Conservation (phyloP, 2,888 invertebrate genomes). For the Vannuccia rotundouncinata region DNA sequence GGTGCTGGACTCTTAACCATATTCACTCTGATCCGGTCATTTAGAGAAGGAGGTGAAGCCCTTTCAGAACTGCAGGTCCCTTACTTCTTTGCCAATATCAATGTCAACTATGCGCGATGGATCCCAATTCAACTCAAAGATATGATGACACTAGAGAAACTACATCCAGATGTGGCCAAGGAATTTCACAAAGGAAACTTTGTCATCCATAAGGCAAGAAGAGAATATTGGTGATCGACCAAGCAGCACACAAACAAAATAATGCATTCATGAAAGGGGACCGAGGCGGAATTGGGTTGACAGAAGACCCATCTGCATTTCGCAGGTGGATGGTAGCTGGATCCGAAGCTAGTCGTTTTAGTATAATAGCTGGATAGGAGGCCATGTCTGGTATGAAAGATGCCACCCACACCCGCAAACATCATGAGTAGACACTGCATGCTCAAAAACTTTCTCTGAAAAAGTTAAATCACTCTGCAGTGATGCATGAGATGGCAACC, state of each 20-base stretch:
- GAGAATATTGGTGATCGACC: conserved; percentile 43
- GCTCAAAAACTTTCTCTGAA: conserved; percentile 39
- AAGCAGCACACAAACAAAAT: conserved; percentile 44
- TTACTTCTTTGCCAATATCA: conserved; percentile 42
- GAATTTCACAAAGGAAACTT: conserved; percentile 43
- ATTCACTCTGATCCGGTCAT: neutral
- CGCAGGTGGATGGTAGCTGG: conserved; percentile 44
- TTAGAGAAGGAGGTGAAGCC: conserved; percentile 14
- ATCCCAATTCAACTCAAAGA: conserved; percentile 43
- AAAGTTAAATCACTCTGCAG: neutral
- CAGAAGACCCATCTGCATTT: conserved; percentile 42
- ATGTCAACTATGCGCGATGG: conserved; percentile 44
- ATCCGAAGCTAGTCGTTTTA: conserved; percentile 42
- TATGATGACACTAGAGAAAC: conserved; percentile 41
- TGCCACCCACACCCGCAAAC: conserved; percentile 22
- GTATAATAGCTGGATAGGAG: conserved; percentile 35
- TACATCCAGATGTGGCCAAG: conserved; percentile 41
- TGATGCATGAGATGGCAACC: conserved; percentile 25
- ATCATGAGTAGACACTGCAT: conserved; percentile 23
- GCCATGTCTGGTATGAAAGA: neutral
- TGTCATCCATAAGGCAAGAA: conserved; percentile 42
- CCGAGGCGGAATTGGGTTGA: neutral
- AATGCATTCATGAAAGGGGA: conserved; percentile 43
- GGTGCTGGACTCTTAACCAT: neutral
- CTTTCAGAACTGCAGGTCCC: conserved; percentile 6